Evolutionary conservation across 1,140 invertebrate genomes (phyloP).

Genomic region (Papilio polytes): DNA sequence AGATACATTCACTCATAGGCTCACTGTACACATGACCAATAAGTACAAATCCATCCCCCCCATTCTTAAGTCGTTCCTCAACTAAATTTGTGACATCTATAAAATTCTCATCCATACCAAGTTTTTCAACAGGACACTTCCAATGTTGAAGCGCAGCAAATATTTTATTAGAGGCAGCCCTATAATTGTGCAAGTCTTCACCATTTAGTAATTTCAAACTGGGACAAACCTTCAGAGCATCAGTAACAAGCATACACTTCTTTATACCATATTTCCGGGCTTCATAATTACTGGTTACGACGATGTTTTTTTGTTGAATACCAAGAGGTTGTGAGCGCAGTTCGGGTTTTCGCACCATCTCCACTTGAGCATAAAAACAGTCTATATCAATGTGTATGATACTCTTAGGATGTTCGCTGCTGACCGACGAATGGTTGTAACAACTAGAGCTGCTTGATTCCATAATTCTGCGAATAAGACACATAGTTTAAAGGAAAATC

Average conservation of each 20-base stretch:
- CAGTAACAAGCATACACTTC: conserved; percentile 89
- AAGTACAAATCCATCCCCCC: conserved; percentile 62
- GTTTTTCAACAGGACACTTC: conserved; percentile 88
- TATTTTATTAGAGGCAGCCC: conserved; percentile 88
- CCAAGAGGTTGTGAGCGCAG: conserved; percentile 87
- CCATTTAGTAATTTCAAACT: conserved; percentile 88
- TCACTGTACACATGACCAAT: conserved; percentile 85
- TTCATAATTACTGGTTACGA: conserved; percentile 92
- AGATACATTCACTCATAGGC: conserved; percentile 85
- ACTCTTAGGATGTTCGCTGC: conserved; percentile 83
- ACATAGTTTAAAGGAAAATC: conserved; percentile 71
- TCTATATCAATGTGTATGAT: conserved; percentile 92
- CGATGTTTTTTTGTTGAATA: conserved; percentile 91
- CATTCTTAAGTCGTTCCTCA: conserved; percentile 79
- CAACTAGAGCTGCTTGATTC: conserved; percentile 74
- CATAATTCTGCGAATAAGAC: conserved; percentile 77
- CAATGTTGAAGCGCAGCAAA: conserved; percentile 87
- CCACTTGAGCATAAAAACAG: conserved; percentile 94
- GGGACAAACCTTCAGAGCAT: conserved; percentile 88
- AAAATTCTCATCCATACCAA: conserved; percentile 93
- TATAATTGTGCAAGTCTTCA: conserved; percentile 90
- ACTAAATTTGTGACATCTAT: conserved; percentile 90
- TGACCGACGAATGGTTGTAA: conserved; percentile 56
- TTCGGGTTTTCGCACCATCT: conserved; percentile 88
- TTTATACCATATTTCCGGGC: conserved; percentile 88